phyloP scores from a whole-genome alignment of 2,797 vertebrate genomes.

The Zalophus californianus region DNA sequence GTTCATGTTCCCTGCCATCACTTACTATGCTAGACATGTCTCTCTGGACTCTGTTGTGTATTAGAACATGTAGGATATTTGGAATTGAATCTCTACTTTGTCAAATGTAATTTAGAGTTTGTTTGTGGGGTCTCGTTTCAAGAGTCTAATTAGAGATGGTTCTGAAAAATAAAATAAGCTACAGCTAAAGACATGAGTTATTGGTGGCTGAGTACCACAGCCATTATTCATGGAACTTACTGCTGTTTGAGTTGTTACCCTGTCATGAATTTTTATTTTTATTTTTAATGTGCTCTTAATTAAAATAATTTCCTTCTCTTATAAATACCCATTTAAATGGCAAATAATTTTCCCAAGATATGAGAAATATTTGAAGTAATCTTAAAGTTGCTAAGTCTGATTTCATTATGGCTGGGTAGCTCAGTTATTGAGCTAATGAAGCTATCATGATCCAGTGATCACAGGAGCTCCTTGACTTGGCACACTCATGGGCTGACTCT shows the following conservation, averaged over 20 bases:
- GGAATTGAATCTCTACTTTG: slow-evolving; percentile 53
- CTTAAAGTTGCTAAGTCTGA: neutral
- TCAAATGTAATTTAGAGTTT: slow-evolving; percentile 62
- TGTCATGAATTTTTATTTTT: slow-evolving; percentile 68
- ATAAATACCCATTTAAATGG: neutral
- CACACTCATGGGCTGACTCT: neutral
- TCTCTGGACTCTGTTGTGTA: slow-evolving; percentile 24
- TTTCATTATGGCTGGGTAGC: neutral
- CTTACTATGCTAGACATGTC: slow-evolving; percentile 69
- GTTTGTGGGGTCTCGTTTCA: slow-evolving; percentile 53
- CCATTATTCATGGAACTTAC: neutral
- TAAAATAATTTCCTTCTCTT: slow-evolving; percentile 76
- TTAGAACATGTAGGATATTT: slow-evolving; percentile 64
- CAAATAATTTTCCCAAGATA: neutral
- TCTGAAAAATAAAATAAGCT: slow-evolving; percentile 64
- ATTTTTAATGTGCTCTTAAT: slow-evolving; percentile 78
- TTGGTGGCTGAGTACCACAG: neutral
- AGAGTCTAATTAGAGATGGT: slow-evolving; percentile 63
- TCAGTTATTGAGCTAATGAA: neutral
- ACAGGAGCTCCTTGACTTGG: neutral
- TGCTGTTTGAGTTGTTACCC: neutral
- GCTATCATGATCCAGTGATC: rapidly evolving
- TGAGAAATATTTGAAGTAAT: neutral
- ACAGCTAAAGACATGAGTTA: neutral
- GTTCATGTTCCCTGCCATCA: neutral